Evolutionary conservation across 1,140 invertebrate species (phyloP).

Genomic region (Drosophila tristis): DNA sequence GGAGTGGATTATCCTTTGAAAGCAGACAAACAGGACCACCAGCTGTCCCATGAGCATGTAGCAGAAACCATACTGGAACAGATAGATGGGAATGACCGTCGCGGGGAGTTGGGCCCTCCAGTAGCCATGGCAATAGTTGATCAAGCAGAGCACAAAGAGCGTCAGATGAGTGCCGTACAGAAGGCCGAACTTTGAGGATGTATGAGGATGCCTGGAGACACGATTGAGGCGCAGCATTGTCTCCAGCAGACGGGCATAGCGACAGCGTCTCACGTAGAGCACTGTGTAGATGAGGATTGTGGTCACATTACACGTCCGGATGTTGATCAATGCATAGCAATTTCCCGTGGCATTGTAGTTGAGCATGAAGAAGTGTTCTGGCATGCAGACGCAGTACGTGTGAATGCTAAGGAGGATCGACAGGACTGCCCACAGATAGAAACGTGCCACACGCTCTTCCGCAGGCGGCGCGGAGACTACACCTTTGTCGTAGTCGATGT

Average conservation of each 20-base stretch:
- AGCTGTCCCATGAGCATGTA: slow-evolving; percentile 28
- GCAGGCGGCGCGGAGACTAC: neutral
- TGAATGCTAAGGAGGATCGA: neutral
- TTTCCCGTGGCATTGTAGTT: slow-evolving; percentile 32
- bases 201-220: too few relatives aligned
- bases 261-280: slow-evolving; percentile 16
- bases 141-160: slow-evolving; percentile 6
- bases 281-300: slow-evolving; percentile 16
- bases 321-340: slow-evolving; percentile 21
- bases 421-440: neutral
- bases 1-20: slow-evolving; percentile 11
- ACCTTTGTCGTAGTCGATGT: slow-evolving; percentile 16
- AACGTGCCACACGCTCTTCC: slow-evolving; percentile 1
- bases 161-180: slow-evolving; percentile 6
- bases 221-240: slow-evolving; percentile 9
- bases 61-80: slow-evolving; percentile 24
- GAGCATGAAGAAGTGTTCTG: slow-evolving; percentile 16
- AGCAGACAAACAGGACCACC: slow-evolving; percentile 23
- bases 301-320: slow-evolving; percentile 8
- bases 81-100: slow-evolving; percentile 7
- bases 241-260: slow-evolving; percentile 18
- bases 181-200: too few relatives aligned
- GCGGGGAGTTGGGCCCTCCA: neutral
- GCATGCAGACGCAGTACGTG: neutral
- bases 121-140: slow-evolving; percentile 32